Evolutionary conservation across 2,113 vertebrate species (phyloP).

Genomic region (Hippocampus zosterae): DNA sequence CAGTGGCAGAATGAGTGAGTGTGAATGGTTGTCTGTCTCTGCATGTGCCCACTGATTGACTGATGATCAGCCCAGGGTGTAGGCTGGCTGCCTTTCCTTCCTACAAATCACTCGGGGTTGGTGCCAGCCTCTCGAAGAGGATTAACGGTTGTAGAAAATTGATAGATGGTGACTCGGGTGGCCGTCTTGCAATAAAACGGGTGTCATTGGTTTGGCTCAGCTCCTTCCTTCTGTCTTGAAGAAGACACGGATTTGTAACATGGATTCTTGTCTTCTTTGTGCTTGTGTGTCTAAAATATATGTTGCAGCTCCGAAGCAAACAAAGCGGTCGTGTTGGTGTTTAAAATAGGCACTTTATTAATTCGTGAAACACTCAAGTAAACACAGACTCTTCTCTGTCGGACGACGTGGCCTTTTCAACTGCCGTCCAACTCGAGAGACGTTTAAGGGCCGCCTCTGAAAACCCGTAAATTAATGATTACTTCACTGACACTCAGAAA

Average conservation of each 20-base stretch:
- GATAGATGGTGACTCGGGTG: background rate
- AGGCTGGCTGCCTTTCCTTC: background rate
- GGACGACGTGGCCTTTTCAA: too few relatives aligned
- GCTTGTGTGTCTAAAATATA: background rate
- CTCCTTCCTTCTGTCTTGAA: background rate
- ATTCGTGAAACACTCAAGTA: too few relatives aligned
- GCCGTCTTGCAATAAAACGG: background rate
- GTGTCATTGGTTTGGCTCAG: background rate
- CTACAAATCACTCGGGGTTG: background rate
- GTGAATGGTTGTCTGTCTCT: constrained; percentile 1
- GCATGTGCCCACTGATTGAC: background rate
- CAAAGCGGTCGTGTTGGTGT: too few relatives aligned
- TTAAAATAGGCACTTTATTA: too few relatives aligned
- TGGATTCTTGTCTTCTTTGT: background rate
- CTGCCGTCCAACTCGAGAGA: too few relatives aligned
- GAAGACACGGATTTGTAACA: background rate
- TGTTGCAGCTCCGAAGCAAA: too few relatives aligned
- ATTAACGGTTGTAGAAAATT: background rate
- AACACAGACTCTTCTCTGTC: too few relatives aligned
- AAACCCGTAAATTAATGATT: too few relatives aligned
- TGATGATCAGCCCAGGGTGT: background rate
- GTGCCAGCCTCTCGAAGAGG: background rate
- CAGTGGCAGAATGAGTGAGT: background rate
- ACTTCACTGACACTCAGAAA: too few relatives aligned
- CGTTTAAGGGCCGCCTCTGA: too few relatives aligned